phyloP scores from a whole-genome alignment of 2,888 invertebrate species.

The Halictus ligatus region DNA sequence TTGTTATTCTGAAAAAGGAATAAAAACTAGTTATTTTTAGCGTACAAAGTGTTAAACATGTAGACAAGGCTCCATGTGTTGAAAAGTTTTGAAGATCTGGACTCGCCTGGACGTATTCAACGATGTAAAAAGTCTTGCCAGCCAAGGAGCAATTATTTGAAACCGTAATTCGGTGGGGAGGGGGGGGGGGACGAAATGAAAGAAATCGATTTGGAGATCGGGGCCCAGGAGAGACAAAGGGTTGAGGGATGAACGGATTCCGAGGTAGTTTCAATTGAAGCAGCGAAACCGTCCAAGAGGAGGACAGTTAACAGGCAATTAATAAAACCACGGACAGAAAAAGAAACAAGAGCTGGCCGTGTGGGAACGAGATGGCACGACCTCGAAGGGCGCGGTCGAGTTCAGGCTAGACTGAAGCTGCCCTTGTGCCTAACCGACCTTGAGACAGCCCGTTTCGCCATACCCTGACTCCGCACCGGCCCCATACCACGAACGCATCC shows the following conservation, averaged over 20 bases:
- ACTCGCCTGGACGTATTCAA: too few species aligned
- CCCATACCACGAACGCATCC: conserved; percentile 72
- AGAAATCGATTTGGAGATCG: background rate
- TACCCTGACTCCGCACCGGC: conserved; percentile 65
- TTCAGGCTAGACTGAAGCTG: conserved; percentile 80
- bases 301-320: conserved; percentile 49
- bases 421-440: conserved; percentile 82
- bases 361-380: conserved; percentile 76
- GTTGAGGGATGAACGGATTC: background rate
- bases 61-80: too few species aligned
- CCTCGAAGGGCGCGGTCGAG: conserved; percentile 82
- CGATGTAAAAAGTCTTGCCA: too few species aligned
- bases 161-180: background rate
- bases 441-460: conserved; percentile 79
- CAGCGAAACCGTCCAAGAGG: background rate
- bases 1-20: too few species aligned
- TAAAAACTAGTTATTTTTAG: too few species aligned
- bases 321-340: conserved; percentile 38
- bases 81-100: too few species aligned
- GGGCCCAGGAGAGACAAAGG: background rate
- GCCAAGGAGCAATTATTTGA: too few species aligned
- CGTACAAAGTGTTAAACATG: too few species aligned
- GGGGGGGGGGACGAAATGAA: too few species aligned
- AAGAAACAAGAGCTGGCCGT: conserved; percentile 38
- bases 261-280: conserved; percentile 28